These are phyloP conservation scores for Poeciliopsis presidionis DNA, from an alignment of 2,797 vertebrate genomes.

Conservation along the genomic window DNA sequence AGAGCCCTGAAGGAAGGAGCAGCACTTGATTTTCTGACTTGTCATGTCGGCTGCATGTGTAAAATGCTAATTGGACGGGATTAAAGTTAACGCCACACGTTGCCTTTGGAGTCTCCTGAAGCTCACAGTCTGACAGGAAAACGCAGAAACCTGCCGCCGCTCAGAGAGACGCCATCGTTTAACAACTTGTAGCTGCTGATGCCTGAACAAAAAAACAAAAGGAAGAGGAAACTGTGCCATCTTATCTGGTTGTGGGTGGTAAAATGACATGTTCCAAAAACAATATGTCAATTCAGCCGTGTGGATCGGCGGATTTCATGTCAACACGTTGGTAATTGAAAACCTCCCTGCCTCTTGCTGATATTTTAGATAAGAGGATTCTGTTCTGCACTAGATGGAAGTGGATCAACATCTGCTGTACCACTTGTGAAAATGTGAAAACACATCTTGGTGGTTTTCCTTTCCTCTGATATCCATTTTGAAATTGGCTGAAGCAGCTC, in stretches of 20 bases:
- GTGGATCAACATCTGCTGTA: conserved; percentile 39
- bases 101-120: conserved; percentile 3
- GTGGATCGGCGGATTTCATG: conserved; percentile 8
- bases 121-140: neutral
- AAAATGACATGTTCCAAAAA: conserved; percentile 36
- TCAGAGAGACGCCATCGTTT: conserved; percentile 2
- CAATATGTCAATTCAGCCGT: conserved; percentile 46
- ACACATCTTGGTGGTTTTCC: conserved; percentile 5
- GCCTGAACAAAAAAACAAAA: conserved; percentile 1
- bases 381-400: conserved; percentile 14
- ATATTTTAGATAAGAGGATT: conserved; percentile 15
- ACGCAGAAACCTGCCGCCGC: neutral
- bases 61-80: neutral
- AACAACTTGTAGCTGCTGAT: conserved; percentile 12
- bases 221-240: conserved; percentile 24
- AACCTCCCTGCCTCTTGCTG: neutral
- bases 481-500: neutral
- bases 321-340: neutral
- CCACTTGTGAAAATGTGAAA: conserved; percentile 14
- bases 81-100: neutral
- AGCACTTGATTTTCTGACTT: neutral
- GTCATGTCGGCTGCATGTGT: neutral
- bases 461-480: neutral
- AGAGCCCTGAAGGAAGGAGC: neutral
- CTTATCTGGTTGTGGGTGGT: conserved; percentile 10